phyloP scores from a whole-genome alignment of 2,113 vertebrate genomes.

The Cyanoliseus patagonus region DNA sequence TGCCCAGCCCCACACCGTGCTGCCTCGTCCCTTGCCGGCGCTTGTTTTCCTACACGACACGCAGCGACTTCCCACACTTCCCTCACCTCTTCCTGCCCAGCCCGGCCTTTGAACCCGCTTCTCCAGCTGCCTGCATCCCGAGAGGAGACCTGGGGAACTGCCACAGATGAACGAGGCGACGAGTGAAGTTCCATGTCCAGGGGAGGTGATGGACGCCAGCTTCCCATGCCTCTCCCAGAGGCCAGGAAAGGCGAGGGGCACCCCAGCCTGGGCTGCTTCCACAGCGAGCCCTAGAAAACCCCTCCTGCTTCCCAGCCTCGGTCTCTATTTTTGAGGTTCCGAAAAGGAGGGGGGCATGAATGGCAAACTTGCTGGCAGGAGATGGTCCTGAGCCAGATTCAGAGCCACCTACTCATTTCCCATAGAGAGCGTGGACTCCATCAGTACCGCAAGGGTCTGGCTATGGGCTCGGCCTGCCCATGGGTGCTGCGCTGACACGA shows the following conservation, averaged over 20 bases:
- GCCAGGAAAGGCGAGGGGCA: background rate
- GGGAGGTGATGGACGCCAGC: background rate
- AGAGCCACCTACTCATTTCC: conserved; percentile 42
- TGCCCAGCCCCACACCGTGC: accelerated
- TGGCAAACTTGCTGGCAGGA: background rate
- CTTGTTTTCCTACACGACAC: conserved; percentile 49
- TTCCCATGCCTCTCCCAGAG: conserved; percentile 6
- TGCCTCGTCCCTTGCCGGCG: background rate
- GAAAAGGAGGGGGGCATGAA: background rate
- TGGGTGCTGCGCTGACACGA: background rate
- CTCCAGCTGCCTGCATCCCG: conserved; percentile 27
- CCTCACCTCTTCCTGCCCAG: conserved; percentile 43
- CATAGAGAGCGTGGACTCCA: background rate
- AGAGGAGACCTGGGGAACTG: background rate
- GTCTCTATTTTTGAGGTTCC: conserved; percentile 46
- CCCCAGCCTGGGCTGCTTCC: background rate
- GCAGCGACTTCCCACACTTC: conserved; percentile 33
- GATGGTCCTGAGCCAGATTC: accelerated
- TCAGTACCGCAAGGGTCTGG: background rate
- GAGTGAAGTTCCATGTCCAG: conserved; percentile 24
- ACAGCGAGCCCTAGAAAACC: background rate
- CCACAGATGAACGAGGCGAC: background rate
- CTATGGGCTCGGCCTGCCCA: background rate
- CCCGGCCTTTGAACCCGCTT: conserved; percentile 23
- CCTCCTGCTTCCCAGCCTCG: background rate